These are phyloP conservation scores for Aphrophora alni DNA, from an alignment of 2,888 invertebrate genomes.

Conservation along the genomic window DNA sequence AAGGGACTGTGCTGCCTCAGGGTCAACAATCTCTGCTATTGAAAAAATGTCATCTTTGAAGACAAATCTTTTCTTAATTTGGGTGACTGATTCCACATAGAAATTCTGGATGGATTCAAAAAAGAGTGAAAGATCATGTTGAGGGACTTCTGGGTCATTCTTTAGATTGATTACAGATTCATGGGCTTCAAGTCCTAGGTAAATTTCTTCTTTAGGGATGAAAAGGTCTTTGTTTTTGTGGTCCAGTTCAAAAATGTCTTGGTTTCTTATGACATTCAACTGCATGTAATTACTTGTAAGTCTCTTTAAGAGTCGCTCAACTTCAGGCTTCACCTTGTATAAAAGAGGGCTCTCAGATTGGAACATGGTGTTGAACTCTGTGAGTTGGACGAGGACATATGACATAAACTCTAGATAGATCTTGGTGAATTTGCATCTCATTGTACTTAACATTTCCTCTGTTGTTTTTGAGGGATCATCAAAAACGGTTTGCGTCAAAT, in stretches of 20 bases:
- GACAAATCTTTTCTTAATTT: conserved; percentile 30
- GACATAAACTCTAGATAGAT: conserved; percentile 21
- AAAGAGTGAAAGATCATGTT: conserved; percentile 9
- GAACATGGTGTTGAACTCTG: neutral
- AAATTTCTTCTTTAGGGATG: conserved; percentile 11
- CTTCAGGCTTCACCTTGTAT: conserved; percentile 6
- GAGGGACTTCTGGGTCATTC: conserved; percentile 15
- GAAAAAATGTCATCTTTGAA: conserved; percentile 29
- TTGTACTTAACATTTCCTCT: conserved; percentile 18
- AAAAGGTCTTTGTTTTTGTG: conserved; percentile 21
- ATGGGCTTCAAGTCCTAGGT: conserved; percentile 15
- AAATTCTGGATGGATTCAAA: conserved; percentile 22
- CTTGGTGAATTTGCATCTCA: conserved; percentile 17
- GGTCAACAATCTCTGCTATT: conserved; percentile 30
- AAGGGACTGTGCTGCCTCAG: conserved; percentile 22
- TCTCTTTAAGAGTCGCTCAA: neutral
- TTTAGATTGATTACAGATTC: conserved; percentile 22
- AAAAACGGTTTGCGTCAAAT: conserved; percentile 14
- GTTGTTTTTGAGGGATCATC: conserved; percentile 24
- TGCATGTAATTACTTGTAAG: conserved; percentile 7
- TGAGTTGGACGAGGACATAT: conserved; percentile 11
- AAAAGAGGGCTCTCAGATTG: conserved; percentile 11
- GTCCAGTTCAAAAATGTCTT: conserved; percentile 19
- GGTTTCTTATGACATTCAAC: no score
- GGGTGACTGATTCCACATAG: conserved; percentile 18